Evolutionary conservation across 2,113 vertebrate genomes (phyloP), one percentile per base, ranked within the genome.

Genomic region (Oncorhynchus masou): DNA sequence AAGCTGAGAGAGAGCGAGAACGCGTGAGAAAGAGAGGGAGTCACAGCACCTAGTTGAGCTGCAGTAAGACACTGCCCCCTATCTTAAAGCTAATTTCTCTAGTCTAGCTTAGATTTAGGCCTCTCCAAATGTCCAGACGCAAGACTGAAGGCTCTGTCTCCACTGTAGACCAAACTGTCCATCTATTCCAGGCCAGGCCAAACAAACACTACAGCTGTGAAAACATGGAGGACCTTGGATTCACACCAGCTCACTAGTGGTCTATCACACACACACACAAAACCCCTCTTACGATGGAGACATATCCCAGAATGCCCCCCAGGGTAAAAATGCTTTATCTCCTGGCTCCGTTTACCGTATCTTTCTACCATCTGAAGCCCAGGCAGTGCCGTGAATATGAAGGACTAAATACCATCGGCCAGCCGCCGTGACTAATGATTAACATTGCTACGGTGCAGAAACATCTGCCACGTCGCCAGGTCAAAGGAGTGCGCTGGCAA

Each of bases 381-480:
- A 20, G 48, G 39, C 39, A 45, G 66, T 69, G 12, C 65, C 69
- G 79, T 60, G 54, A 77, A 83, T 75, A 70, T 31, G 49, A 84
- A 68, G 67, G 73, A 81, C 81, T 34, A 85, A 75, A 78, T 49
- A 78, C 62, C 77, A 70, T 77, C 49, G 27, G n/a, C 31, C 0
- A 81, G 64, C 45, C 59, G 8, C 77, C 54, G 70, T 80, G 79
- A 84, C 81, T 84, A 87, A 77, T 75, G 70, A 71, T 70, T 85
- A 45, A 72, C 74, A 82, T 88, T 91, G 79, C 86, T 79, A 86
- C 85, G 82, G 88, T 12, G 68, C 77, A 68, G 81, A 88, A 90
- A 92, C 89, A 92, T 81, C 72, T 84, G 86, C 81, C 45, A 74
- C 4, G 88, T 90, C 86, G 81, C 87, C 81, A 69, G 29, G 85